These are phyloP conservation scores for Selenia dentaria DNA, from an alignment of 2,888 invertebrate species.

Conservation along the genomic window DNA sequence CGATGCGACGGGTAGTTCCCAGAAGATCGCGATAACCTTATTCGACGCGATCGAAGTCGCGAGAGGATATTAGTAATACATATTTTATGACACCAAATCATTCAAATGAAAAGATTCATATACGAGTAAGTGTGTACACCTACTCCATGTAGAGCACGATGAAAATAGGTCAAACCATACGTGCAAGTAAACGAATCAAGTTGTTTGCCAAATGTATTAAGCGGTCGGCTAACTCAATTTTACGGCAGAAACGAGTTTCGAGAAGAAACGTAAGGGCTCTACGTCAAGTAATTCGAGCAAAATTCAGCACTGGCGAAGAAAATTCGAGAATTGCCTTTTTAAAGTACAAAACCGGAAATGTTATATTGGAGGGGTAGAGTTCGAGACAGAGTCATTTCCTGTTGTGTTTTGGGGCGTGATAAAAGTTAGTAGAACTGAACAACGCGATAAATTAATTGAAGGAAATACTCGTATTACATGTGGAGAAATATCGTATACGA, in stretches of 20 bases:
- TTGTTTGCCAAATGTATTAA: constrained; percentile 71
- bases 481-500: too few species aligned
- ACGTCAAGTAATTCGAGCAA: constrained; percentile 16
- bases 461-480: too few species aligned
- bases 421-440: background rate
- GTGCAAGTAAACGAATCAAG: constrained; percentile 34
- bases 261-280: constrained; percentile 22
- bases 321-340: constrained; percentile 27
- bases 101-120: too few species aligned
- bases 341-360: constrained; percentile 28
- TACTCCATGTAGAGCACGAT: background rate
- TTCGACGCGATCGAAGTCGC: too few species aligned
- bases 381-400: constrained; percentile 19
- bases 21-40: too few species aligned
- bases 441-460: too few species aligned
- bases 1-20: too few species aligned
- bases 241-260: constrained; percentile 61
- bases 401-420: constrained; percentile 8
- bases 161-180: constrained; percentile 26
- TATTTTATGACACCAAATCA: too few species aligned
- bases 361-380: constrained; percentile 18
- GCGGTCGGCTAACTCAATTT: constrained; percentile 68
- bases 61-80: too few species aligned
- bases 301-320: constrained; percentile 4
- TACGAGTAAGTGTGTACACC: too few species aligned